phyloP scores from a whole-genome alignment of 2,888 invertebrate species.

The Toxonevra muliebris region DNA sequence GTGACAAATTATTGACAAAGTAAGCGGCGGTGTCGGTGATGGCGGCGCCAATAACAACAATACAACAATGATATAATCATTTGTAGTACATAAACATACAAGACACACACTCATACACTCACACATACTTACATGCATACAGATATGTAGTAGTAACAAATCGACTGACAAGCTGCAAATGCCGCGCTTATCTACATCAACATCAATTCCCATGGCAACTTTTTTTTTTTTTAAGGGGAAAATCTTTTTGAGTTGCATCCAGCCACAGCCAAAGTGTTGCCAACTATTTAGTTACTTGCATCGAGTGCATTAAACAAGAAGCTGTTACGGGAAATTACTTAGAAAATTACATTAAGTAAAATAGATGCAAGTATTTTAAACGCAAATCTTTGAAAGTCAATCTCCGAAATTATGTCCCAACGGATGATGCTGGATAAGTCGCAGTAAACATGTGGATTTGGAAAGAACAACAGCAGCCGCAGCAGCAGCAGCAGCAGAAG shows the following conservation, averaged over 20 bases:
- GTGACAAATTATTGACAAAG: slow-evolving; percentile 62
- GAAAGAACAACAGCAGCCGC: slow-evolving; percentile 4
- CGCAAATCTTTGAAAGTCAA: slow-evolving; percentile 43
- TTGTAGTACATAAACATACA: not conserved
- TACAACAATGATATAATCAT: not conserved
- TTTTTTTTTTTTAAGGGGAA: not conserved
- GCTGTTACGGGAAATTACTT: slow-evolving; percentile 39
- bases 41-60: slow-evolving; percentile 12
- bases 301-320: slow-evolving; percentile 37
- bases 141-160: slow-evolving; percentile 15
- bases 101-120: not conserved
- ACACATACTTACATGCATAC: not conserved
- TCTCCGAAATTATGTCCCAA: slow-evolving; percentile 38
- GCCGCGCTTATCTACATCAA: slow-evolving; percentile 4
- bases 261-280: not conserved
- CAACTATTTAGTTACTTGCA: not conserved
- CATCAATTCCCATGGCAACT: slow-evolving; percentile 44
- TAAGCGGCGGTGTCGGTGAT: slow-evolving; percentile 41
- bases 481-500: slow-evolving; percentile 2
- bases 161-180: slow-evolving; percentile 12
- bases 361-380: slow-evolving; percentile 1
- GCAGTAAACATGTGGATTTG: slow-evolving; percentile 17
- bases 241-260: no score
- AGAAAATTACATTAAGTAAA: slow-evolving; percentile 26
- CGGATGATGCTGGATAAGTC: slow-evolving; percentile 16